These are phyloP conservation scores for Porites divaricata DNA, from an alignment of 92 coral and sea anemone genomes.

Conservation along the genomic window DNA sequence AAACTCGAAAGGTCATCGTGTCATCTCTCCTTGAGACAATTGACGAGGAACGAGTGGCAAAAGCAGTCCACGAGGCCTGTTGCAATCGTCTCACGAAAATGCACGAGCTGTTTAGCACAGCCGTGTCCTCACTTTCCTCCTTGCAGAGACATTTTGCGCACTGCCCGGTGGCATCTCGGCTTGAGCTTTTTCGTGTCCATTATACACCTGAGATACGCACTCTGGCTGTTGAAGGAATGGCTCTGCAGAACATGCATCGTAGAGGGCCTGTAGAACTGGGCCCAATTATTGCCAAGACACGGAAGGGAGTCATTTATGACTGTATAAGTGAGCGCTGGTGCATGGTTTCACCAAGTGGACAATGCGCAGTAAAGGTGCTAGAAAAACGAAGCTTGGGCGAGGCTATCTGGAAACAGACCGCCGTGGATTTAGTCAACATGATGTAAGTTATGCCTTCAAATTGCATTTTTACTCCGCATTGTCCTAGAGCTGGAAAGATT, in stretches of 20 bases:
- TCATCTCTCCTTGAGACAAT: constrained; percentile 16
- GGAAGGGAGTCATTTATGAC: constrained; percentile 42
- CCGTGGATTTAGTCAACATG: constrained; percentile 57
- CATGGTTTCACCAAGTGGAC: constrained; percentile 8
- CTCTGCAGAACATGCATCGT: constrained; percentile 45
- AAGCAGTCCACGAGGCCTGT: constrained; percentile 32
- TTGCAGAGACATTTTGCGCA: constrained; percentile 17
- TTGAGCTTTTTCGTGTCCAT: constrained; percentile 22
- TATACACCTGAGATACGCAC: constrained; percentile 64
- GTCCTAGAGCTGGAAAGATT: no score
- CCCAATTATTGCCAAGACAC: constrained; percentile 10
- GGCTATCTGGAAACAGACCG: constrained; percentile 66
- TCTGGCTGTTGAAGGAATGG: constrained; percentile 62
- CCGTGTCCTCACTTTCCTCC: neutral
- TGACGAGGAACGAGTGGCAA: constrained; percentile 19
- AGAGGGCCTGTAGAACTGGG: constrained; percentile 61
- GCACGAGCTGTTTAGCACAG: neutral
- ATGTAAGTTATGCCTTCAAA: constrained; percentile 40
- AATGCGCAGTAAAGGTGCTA: constrained; percentile 56
- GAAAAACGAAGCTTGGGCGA: constrained; percentile 29
- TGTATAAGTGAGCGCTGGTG: constrained; percentile 60
- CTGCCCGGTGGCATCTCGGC: constrained; percentile 4
- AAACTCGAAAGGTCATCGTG: neutral
- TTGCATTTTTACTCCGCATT: neutral
- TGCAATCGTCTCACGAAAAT: neutral